Evolutionary conservation across 2,113 vertebrate genomes (phyloP).

Genomic region (Gadus macrocephalus): DNA sequence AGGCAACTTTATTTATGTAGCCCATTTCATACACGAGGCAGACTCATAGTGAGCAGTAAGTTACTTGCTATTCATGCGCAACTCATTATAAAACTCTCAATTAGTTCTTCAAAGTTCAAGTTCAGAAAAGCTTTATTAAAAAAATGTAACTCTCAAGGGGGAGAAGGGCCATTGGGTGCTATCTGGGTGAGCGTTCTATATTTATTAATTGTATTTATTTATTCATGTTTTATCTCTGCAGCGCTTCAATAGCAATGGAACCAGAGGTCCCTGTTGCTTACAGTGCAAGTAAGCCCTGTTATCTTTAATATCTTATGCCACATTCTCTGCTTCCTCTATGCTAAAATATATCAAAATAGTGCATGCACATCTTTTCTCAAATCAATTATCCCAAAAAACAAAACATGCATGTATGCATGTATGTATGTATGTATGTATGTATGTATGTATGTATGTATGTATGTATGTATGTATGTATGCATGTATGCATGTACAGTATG

Average conservation of each 20-base stretch:
- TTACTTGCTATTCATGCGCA: no score
- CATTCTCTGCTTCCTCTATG: constrained; percentile 1
- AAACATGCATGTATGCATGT: no score
- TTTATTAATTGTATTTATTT: constrained; percentile 6
- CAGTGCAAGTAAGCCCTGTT: constrained; percentile 85
- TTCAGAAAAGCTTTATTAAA: background rate
- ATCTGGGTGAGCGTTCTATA: background rate
- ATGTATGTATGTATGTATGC: no score
- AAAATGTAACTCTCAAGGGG: background rate
- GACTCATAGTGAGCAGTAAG: no score
- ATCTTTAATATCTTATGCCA: background rate
- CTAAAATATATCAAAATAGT: background rate
- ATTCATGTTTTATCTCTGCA: constrained; percentile 52
- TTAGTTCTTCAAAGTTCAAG: no score
- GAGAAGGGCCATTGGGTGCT: background rate
- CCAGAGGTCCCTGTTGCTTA: constrained; percentile 89
- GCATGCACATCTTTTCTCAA: background rate
- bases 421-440: no score
- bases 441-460: no score
- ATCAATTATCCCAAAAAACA: no score
- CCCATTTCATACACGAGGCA: no score
- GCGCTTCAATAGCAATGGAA: constrained; percentile 86
- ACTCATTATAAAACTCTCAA: no score
- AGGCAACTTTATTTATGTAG: no score
- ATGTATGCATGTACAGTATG: no score